These are phyloP conservation scores for Lycophotia porphyrea DNA, from an alignment of 2,888 invertebrate genomes.

Conservation along the genomic window DNA sequence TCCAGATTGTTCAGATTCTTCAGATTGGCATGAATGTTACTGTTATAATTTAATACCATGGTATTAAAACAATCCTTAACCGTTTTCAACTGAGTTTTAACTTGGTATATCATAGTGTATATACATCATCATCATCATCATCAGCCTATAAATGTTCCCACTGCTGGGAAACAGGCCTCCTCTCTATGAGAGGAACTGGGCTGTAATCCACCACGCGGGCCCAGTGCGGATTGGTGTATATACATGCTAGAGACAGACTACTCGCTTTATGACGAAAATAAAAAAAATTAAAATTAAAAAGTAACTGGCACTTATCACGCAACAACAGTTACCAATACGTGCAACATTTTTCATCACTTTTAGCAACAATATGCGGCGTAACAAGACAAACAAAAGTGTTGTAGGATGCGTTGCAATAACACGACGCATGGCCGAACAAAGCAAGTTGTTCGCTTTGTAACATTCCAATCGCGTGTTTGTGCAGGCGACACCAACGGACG, in stretches of 20 bases:
- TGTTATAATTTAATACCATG: neutral
- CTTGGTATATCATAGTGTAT: neutral
- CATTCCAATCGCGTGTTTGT: conserved; percentile 64
- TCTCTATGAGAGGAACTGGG: too few relatives aligned
- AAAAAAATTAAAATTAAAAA: too few relatives aligned
- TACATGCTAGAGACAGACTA: too few relatives aligned
- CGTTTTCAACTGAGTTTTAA: neutral
- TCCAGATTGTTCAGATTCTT: neutral
- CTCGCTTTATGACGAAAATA: too few relatives aligned
- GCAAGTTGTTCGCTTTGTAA: conserved; percentile 69
- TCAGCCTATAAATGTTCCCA: too few relatives aligned
- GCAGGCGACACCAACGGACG: conserved; percentile 47
- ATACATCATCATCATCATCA: too few relatives aligned
- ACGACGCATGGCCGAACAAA: conserved; percentile 59
- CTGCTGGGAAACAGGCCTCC: too few relatives aligned
- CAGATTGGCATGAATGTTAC: conserved; percentile 4
- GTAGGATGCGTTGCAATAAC: conserved; percentile 58
- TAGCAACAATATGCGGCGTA: conserved; percentile 27
- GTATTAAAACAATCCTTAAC: neutral
- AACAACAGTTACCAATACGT: conserved; percentile 10
- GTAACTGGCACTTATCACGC: too few relatives aligned
- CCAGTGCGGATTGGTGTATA: too few relatives aligned
- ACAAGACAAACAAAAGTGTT: conserved; percentile 56
- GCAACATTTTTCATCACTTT: conserved; percentile 45
- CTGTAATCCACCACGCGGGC: too few relatives aligned